Evolutionary conservation across 2,797 vertebrate genomes (phyloP), one percentile per base, ranked within the genome.

Genomic region (Chaenodraco wilsoni): DNA sequence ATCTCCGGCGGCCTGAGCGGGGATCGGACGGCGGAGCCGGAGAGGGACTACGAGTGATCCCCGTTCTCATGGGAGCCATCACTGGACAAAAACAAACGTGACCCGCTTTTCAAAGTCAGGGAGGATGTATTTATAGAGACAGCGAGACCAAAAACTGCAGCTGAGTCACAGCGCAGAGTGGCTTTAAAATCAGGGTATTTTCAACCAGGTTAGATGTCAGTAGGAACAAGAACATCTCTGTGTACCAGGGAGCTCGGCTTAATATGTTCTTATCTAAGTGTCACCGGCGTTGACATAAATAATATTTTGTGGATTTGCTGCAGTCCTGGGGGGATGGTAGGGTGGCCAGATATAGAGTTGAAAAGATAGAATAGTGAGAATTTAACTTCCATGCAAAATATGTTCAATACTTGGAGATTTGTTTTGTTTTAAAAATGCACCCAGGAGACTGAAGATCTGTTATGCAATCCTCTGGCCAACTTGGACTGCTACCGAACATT

Each of bases 41-140:
- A 54, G 49, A 56, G 80, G 77, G 76, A 75, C 78, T 78, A 82
- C 16, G 23, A 86, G 74, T 80, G 87, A 88, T 88, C 84, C 76
- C 69, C 50, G 64, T 72, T 74, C 88, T 83, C 84, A 33, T 50
- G 75, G 79, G 86, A 86, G 78, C 71, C 64, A 81, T 88, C 83
- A 51, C 72, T 61, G 65, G 67, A 78, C 63, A 86, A 84, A 91
- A 92, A 93, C 83, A 87, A 87, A 84, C 81, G 73, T 86, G 92
- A 91, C 89, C 91, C 41, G 81, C 75, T 93, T 92, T 85, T 84
- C 81, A 88, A 92, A 90, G 87, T 88, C 88, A 72, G 77, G 68
- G 63, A 69, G 64, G 83, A 57, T 74, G 50, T 93, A 93, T 94
- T 95, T 94, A 88, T 89, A 85, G 79, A 86, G 45, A 37, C 49